A percentile compares a stretch with the other conserved stretches of the same genome.
Evolutionary conservation across 2,888 invertebrate genomes (phyloP).

Genomic region (Helleia helle): DNA sequence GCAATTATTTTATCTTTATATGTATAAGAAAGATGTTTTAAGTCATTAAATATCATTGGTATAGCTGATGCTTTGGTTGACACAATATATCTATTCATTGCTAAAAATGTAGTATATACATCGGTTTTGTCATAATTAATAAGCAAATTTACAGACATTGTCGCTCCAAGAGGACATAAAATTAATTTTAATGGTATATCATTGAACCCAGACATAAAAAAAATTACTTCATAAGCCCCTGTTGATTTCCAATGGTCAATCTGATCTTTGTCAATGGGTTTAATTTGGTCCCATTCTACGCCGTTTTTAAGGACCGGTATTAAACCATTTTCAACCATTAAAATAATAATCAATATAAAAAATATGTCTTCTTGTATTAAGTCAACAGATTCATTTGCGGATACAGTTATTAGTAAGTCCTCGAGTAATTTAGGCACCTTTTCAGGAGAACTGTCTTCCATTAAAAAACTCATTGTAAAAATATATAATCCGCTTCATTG

Average conservation of each 20-base stretch:
- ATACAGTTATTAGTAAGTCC: constrained; percentile 33
- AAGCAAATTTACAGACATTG: constrained; percentile 45
- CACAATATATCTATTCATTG: constrained; percentile 50
- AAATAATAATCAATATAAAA: constrained; percentile 41
- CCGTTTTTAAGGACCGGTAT: constrained; percentile 29
- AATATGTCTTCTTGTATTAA: constrained; percentile 48
- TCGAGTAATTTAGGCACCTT: constrained; percentile 37
- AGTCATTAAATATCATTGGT: constrained; percentile 48
- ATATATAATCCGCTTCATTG: not conserved
- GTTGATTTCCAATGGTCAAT: constrained; percentile 36
- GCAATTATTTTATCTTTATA: constrained; percentile 70
- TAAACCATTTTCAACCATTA: constrained; percentile 58
- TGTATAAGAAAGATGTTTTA: constrained; percentile 58
- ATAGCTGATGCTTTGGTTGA: constrained; percentile 44
- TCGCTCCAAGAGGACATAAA: constrained; percentile 45
- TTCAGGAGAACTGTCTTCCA: constrained; percentile 53
- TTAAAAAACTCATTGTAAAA: constrained; percentile 17
- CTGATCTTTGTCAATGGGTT: constrained; percentile 28
- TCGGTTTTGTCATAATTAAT: constrained; percentile 42
- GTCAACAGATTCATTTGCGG: constrained; percentile 33
- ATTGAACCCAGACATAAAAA: constrained; percentile 40
- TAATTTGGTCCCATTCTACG: constrained; percentile 25
- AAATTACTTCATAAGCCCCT: constrained; percentile 39
- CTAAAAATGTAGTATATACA: constrained; percentile 54
- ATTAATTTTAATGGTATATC: constrained; percentile 40